Percentiles rank a stretch among this genome's conserved stretches.
phyloP scores from a whole-genome alignment of 2,888 invertebrate genomes.

The Drosophila engyochracea region DNA sequence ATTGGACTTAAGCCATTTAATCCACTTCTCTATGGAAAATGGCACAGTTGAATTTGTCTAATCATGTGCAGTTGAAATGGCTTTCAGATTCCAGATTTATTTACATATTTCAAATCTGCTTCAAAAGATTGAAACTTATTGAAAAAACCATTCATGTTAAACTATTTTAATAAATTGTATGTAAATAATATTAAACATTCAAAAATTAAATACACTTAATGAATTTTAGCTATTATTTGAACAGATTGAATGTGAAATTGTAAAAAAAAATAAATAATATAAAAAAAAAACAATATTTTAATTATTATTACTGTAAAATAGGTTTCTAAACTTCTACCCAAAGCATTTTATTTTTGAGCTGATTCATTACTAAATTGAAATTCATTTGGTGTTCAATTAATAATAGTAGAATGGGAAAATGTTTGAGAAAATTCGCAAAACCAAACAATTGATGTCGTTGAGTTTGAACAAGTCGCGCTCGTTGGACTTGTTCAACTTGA shows the following conservation, averaged over 20 bases:
- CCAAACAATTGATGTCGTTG: slow-evolving; percentile 22
- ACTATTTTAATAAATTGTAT: background rate
- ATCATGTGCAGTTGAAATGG: background rate
- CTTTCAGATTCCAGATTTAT: background rate
- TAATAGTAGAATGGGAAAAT: background rate
- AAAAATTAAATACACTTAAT: no score
- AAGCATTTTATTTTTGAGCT: background rate
- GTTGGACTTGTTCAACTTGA: slow-evolving; percentile 27
- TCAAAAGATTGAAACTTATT: background rate
- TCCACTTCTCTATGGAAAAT: background rate
- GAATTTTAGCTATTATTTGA: no score
- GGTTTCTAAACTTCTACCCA: background rate
- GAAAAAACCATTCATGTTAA: background rate
- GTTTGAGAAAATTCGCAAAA: background rate
- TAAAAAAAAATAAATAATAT: background rate
- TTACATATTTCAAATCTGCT: background rate
- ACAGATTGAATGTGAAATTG: no score
- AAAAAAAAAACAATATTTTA: background rate
- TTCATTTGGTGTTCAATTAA: background rate
- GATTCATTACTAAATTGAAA: background rate
- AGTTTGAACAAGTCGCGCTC: slow-evolving; percentile 5
- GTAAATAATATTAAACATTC: no score
- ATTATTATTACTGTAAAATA: background rate
- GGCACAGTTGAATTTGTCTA: no score
- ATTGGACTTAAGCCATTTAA: background rate